A percentile compares a stretch with the other conserved stretches of the same genome.
phyloP scores from a whole-genome alignment of 2,113 vertebrate species.

The Sprattus sprattus region DNA sequence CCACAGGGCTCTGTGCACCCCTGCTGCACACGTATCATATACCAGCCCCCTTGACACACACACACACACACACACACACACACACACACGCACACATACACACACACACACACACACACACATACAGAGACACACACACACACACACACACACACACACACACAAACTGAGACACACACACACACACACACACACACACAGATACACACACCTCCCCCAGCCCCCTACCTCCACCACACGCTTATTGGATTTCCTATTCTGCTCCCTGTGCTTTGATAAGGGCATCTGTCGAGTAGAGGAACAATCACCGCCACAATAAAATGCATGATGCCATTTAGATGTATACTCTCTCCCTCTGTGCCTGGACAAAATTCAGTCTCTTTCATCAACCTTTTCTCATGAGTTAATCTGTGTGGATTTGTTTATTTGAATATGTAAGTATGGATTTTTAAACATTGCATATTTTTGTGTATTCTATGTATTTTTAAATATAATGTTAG shows the following conservation, averaged over 20 bases:
- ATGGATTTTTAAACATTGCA: neutral
- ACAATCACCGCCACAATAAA: constrained; percentile 68
- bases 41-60: constrained; percentile 22
- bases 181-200: constrained; percentile 27
- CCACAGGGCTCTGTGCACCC: constrained; percentile 54
- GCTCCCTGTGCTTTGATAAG: constrained; percentile 65
- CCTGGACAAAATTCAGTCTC: neutral
- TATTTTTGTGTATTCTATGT: neutral
- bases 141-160: constrained; percentile 33
- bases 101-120: constrained; percentile 29
- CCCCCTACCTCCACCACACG: constrained; percentile 44
- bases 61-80: constrained; percentile 18
- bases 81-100: neutral
- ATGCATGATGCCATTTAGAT: constrained; percentile 67
- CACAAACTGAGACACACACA: constrained; percentile 55
- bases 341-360: constrained; percentile 15
- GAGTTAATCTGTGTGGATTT: neutral
- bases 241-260: constrained; percentile 46
- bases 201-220: constrained; percentile 25
- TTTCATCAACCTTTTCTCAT: neutral
- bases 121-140: constrained; percentile 16
- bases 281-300: constrained; percentile 72
- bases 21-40: constrained; percentile 43
- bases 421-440: neutral
- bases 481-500: neutral